Percentiles rank a stretch among this genome's conserved stretches.
Conservation (phyloP, 2,113 vertebrate genomes). For the Phodopus roborovskii region DNA sequence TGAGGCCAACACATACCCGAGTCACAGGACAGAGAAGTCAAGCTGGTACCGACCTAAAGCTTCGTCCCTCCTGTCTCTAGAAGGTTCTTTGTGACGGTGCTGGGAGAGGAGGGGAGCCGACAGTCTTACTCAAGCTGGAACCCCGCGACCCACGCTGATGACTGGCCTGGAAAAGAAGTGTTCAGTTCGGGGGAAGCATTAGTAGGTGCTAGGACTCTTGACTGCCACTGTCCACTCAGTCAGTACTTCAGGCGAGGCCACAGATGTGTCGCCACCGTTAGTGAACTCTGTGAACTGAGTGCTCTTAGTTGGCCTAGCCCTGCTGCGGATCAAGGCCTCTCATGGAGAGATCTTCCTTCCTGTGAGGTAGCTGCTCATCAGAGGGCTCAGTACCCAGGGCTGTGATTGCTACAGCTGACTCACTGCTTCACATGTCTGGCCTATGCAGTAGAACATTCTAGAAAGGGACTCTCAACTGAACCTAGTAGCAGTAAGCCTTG, state of each 20-base stretch:
- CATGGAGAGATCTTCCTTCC: background rate
- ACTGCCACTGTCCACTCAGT: background rate
- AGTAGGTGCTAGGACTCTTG: background rate
- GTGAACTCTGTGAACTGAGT: background rate
- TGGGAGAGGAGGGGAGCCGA: background rate
- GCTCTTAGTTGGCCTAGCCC: no score
- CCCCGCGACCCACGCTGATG: background rate
- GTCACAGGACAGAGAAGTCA: background rate
- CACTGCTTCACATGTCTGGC: background rate
- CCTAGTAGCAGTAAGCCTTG: background rate
- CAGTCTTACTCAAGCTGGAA: background rate
- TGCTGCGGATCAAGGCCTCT: background rate
- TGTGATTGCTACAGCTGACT: background rate
- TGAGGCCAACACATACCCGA: background rate
- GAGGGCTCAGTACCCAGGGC: background rate
- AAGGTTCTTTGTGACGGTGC: background rate
- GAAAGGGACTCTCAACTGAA: background rate
- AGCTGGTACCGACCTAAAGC: background rate
- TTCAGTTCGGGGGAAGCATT: background rate
- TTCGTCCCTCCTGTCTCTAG: background rate
- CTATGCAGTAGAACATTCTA: background rate
- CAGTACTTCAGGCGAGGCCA: background rate
- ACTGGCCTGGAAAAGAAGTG: background rate
- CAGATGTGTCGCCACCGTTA: background rate
- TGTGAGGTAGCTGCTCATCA: background rate